Evolutionary conservation across 2,113 vertebrate genomes (phyloP).

Genomic region (Eira barbara): DNA sequence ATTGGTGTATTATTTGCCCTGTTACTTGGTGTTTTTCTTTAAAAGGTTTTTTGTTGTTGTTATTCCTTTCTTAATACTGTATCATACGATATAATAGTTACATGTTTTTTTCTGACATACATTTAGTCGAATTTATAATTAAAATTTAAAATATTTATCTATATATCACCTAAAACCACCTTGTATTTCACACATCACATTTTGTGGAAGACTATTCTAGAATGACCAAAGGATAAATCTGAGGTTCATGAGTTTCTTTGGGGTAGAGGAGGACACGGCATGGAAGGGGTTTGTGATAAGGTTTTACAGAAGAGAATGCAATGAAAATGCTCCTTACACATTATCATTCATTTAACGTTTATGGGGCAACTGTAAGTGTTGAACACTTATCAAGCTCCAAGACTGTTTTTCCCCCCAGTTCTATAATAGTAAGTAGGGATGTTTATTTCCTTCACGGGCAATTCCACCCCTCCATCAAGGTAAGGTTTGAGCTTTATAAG

Average conservation of each 20-base stretch:
- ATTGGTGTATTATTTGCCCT: background rate
- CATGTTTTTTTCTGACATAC: background rate
- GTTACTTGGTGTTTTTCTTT: background rate
- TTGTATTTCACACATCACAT: background rate
- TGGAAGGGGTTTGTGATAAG: background rate
- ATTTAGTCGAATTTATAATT: background rate
- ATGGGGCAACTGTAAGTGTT: background rate
- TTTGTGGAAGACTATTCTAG: background rate
- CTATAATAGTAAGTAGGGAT: background rate
- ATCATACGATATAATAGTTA: background rate
- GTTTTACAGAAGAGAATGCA: background rate
- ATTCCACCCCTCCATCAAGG: background rate
- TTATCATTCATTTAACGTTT: background rate
- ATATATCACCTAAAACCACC: background rate
- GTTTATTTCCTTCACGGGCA: constrained; percentile 7
- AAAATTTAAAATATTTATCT: background rate
- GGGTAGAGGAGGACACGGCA: background rate
- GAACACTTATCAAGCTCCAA: background rate
- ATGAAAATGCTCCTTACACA: background rate
- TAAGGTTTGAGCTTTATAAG: background rate
- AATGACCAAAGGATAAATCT: background rate
- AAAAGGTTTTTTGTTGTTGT: background rate
- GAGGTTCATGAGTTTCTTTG: background rate
- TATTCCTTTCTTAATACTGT: background rate
- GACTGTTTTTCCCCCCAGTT: background rate